Evolutionary conservation across 2,888 invertebrate species (phyloP).

Genomic region (Neoascia interrupta): DNA sequence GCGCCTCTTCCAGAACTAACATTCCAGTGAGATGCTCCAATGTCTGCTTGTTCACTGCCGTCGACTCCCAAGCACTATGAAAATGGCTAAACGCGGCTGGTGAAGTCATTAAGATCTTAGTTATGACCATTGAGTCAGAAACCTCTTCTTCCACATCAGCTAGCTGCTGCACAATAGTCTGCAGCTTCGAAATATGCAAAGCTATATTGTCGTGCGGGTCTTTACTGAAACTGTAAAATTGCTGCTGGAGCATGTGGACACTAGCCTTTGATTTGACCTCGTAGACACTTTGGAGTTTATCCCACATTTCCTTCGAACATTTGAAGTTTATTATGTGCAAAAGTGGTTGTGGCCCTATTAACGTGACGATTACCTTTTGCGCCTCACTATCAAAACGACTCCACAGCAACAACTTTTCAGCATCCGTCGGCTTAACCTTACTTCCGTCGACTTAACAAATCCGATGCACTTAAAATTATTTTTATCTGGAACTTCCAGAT

Average conservation of each 20-base stretch:
- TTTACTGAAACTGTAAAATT: constrained; percentile 64
- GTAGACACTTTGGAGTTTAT: constrained; percentile 69
- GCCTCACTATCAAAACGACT: constrained; percentile 36
- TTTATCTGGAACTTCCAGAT: constrained; percentile 17
- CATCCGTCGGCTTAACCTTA: too few species aligned
- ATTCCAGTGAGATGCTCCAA: too few species aligned
- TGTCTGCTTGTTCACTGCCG: too few species aligned
- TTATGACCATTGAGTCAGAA: constrained; percentile 66
- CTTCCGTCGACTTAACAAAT: too few species aligned
- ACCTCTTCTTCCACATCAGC: constrained; percentile 56
- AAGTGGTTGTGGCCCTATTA: constrained; percentile 49
- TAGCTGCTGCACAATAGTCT: constrained; percentile 42
- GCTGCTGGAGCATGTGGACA: constrained; percentile 73
- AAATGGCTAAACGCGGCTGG: constrained; percentile 70
- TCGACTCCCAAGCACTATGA: constrained; percentile 68
- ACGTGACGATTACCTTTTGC: too few species aligned
- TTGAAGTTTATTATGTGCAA: constrained; percentile 59
- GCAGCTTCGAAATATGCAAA: constrained; percentile 47
- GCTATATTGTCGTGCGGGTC: constrained; percentile 58
- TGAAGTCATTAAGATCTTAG: constrained; percentile 70
- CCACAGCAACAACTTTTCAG: constrained; percentile 33
- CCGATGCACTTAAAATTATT: neutral
- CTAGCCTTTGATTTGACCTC: constrained; percentile 73
- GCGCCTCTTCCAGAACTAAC: constrained; percentile 14
- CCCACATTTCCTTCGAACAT: constrained; percentile 62